phyloP scores from a whole-genome alignment of 1,140 invertebrate genomes.

The Propsilocerus akamusi region DNA sequence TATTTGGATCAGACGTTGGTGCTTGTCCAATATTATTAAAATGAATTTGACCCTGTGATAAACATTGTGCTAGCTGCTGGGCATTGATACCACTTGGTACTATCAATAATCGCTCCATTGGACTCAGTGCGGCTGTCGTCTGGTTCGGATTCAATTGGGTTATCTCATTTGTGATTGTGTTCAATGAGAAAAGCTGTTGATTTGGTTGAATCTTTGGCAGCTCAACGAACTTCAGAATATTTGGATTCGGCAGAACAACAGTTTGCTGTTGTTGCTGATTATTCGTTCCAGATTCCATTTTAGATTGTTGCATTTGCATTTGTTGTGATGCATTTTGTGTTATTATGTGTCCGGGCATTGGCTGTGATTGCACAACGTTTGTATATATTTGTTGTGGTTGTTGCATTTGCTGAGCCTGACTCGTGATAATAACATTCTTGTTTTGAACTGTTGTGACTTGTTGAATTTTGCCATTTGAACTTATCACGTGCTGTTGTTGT shows the following conservation, averaged over 20 bases:
- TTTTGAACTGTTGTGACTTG: neutral
- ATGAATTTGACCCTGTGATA: constrained; percentile 21
- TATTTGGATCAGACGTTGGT: constrained; percentile 2
- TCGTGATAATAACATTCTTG: neutral
- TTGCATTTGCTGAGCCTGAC: neutral
- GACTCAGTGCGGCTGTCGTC: constrained; percentile 20
- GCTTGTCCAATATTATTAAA: constrained; percentile 18
- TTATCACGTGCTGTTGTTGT: constrained; percentile 4
- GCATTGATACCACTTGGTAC: constrained; percentile 23
- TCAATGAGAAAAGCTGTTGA: constrained; percentile 22
- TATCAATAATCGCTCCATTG: constrained; percentile 20
- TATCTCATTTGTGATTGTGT: constrained; percentile 22
- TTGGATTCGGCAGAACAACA: constrained; percentile 1
- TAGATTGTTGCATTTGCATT: neutral
- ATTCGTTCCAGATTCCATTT: neutral
- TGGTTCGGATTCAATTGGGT: constrained; percentile 21
- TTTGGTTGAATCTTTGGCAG: constrained; percentile 21
- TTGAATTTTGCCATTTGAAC: neutral
- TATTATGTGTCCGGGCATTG: neutral
- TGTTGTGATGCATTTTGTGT: neutral
- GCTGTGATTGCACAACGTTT: neutral
- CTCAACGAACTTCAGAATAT: constrained; percentile 11
- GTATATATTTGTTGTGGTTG: neutral
- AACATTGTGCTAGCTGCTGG: constrained; percentile 21
- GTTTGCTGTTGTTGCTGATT: constrained; percentile 1